Evolutionary conservation across 1,140 invertebrate species (phyloP).

Genomic region (Cyphomyrmex costatus): DNA sequence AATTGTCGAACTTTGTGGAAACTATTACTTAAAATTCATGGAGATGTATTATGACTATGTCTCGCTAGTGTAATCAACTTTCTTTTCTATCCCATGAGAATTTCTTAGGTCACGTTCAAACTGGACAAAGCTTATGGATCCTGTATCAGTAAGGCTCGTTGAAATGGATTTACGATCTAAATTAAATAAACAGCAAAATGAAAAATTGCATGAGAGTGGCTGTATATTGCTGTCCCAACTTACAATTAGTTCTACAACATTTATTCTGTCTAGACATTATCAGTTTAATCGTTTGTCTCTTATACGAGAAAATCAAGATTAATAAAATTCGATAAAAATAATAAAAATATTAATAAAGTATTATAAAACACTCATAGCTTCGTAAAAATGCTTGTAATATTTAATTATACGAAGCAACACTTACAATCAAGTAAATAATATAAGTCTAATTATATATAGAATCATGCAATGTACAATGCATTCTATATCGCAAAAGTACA

Average conservation of each 20-base stretch:
- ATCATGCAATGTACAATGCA: neutral
- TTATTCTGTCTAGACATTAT: conserved; percentile 4
- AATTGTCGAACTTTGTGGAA: neutral
- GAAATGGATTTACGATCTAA: conserved; percentile 36
- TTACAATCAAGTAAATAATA: neutral
- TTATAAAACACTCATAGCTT: neutral
- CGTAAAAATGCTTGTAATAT: neutral
- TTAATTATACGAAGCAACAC: neutral
- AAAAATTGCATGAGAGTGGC: neutral
- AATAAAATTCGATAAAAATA: neutral
- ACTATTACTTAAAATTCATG: conserved; percentile 28
- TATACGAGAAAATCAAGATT: conserved; percentile 7
- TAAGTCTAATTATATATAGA: conserved; percentile 19
- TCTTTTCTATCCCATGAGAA: conserved; percentile 15
- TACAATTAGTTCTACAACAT: neutral
- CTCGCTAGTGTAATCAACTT: neutral
- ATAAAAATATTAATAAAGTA: neutral
- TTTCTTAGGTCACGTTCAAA: conserved; percentile 29
- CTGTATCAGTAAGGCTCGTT: conserved; percentile 7
- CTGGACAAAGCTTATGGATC: conserved; percentile 26
- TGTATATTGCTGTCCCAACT: neutral
- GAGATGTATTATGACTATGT: neutral
- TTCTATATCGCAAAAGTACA: too few species aligned
- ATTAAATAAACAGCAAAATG: conserved; percentile 30
- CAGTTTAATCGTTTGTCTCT: neutral